Evolutionary conservation across 2,797 vertebrate genomes (phyloP).

Genomic region (Salmo trutta): DNA sequence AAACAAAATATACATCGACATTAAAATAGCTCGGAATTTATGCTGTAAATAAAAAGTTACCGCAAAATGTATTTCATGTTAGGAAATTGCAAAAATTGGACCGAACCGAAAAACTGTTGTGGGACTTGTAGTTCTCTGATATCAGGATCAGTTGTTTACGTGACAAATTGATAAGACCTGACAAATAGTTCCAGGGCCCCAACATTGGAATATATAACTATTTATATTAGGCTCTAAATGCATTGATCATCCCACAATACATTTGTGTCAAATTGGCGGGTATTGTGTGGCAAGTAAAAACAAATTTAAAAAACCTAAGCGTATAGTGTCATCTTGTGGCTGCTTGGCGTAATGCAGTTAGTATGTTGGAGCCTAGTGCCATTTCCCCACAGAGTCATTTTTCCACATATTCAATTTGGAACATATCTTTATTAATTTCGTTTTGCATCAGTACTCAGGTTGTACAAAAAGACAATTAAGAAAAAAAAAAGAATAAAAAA

Average conservation of each 20-base stretch:
- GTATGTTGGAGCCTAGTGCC: too few species aligned
- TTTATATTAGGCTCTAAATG: not conserved
- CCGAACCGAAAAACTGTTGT: constrained; percentile 17
- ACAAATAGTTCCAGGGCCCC: not conserved
- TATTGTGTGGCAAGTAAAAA: not conserved
- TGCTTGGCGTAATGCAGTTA: not conserved
- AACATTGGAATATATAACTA: not conserved
- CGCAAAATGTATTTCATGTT: not conserved
- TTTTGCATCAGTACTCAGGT: constrained; percentile 46
- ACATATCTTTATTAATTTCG: constrained; percentile 75
- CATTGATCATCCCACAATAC: not conserved
- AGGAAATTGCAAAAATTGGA: constrained; percentile 8
- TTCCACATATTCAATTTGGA: constrained; percentile 23
- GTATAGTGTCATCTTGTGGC: not conserved
- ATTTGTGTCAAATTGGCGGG: not conserved
- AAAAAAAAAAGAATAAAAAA: constrained; percentile 51
- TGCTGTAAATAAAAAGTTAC: too few species aligned
- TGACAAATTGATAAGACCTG: not conserved
- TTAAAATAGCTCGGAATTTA: not conserved
- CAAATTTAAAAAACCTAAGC: too few species aligned
- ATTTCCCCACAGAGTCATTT: not conserved
- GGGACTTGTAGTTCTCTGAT: constrained; percentile 64
- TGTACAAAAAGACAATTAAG: constrained; percentile 60
- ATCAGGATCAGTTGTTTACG: constrained; percentile 52
- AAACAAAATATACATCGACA: constrained; percentile 12